A percentile compares a stretch with the other conserved stretches of the same genome.
Evolutionary conservation across 2,797 vertebrate species (phyloP).

Genomic region (Sciaenops ocellatus): DNA sequence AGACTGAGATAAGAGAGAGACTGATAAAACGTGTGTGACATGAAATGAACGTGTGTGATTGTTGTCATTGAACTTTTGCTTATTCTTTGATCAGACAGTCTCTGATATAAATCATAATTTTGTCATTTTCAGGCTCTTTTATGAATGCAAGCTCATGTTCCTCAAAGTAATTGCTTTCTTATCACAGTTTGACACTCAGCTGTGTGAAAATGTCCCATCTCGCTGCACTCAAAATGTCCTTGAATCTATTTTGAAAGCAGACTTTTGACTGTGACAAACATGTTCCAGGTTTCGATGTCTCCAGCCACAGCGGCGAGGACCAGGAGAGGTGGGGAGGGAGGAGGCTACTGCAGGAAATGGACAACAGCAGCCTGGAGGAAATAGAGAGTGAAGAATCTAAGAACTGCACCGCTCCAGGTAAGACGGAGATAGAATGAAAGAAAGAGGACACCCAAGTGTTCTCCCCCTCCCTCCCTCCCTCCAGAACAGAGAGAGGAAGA

Average conservation of each 20-base stretch:
- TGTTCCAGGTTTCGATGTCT: slow-evolving; percentile 81
- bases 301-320: slow-evolving; percentile 74
- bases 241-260: slow-evolving; percentile 22
- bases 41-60: no score
- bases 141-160: not conserved
- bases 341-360: slow-evolving; percentile 86
- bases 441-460: slow-evolving; percentile 55
- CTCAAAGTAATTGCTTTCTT: not conserved
- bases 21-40: no score
- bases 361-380: slow-evolving; percentile 80
- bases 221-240: not conserved
- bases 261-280: slow-evolving; percentile 31
- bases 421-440: slow-evolving; percentile 52
- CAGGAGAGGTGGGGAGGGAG: slow-evolving; percentile 84
- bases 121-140: not conserved
- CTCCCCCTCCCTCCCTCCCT: not conserved
- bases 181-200: not conserved
- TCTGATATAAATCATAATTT: not conserved
- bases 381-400: slow-evolving; percentile 77
- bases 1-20: no score
- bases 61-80: not conserved
- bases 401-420: slow-evolving; percentile 95
- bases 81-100: not conserved
- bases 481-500: slow-evolving; percentile 6
- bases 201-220: not conserved